These are phyloP conservation scores for Pachyseris speciosa DNA, from an alignment of 64 coral and sea anemone species.

Conservation along the genomic window DNA sequence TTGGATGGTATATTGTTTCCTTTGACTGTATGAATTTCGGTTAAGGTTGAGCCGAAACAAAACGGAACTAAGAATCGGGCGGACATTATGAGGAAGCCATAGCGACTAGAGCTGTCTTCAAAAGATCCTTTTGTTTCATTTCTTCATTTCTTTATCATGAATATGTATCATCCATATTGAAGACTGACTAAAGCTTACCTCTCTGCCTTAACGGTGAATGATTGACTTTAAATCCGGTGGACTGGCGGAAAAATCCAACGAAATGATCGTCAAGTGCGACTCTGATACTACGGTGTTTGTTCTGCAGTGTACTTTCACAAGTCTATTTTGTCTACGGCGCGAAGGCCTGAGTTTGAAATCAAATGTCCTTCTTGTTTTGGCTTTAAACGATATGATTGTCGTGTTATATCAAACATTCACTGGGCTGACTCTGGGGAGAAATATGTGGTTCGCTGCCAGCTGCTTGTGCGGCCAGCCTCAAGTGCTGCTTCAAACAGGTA, in stretches of 20 bases:
- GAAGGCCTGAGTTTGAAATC: neutral
- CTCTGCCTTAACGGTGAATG: too few relatives aligned
- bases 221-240: too few relatives aligned
- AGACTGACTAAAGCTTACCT: too few relatives aligned
- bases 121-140: neutral
- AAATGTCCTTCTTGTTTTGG: neutral
- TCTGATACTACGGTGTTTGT: neutral
- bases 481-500: slow-evolving; percentile 31
- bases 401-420: neutral
- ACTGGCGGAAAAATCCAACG: neutral
- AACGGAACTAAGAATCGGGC: too few relatives aligned
- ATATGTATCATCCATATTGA: neutral
- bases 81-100: too few relatives aligned
- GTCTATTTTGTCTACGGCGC: slow-evolving; percentile 2
- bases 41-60: too few relatives aligned
- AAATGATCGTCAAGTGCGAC: neutral
- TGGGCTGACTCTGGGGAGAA: neutral
- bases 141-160: neutral
- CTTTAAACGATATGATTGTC: neutral
- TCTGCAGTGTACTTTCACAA: neutral
- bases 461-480: slow-evolving; percentile 19
- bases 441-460: neutral
- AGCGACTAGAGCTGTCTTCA: neutral
- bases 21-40: too few relatives aligned
- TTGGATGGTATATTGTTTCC: too few relatives aligned